Evolutionary conservation across 2,113 vertebrate genomes (phyloP).

Genomic region (Cynocephalus volans): DNA sequence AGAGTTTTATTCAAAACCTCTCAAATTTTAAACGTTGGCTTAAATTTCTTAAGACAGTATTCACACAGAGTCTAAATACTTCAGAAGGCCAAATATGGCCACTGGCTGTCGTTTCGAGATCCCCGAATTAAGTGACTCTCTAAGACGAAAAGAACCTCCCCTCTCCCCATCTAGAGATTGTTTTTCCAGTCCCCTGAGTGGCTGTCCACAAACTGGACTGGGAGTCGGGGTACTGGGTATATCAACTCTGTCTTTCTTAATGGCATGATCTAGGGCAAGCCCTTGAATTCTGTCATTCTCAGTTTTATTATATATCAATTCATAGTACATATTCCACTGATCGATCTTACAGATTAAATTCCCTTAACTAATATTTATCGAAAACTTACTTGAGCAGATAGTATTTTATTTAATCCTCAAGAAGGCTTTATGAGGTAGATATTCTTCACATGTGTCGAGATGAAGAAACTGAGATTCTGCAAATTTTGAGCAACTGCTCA

Average conservation of each 20-base stretch:
- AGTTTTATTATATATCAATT: neutral
- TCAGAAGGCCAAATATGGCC: neutral
- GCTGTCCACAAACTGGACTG: neutral
- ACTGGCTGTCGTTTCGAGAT: neutral
- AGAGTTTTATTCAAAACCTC: slow-evolving; percentile 1
- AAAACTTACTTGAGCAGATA: slow-evolving; percentile 16
- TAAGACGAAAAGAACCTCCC: neutral
- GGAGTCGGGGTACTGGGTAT: neutral
- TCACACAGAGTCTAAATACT: neutral
- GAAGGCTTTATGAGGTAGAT: neutral
- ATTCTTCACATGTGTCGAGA: slow-evolving; percentile 17
- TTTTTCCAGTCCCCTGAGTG: neutral
- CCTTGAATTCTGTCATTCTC: neutral
- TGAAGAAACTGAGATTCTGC: slow-evolving; percentile 30
- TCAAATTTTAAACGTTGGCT: slow-evolving; percentile 11
- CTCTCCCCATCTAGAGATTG: neutral
- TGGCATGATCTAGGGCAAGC: neutral
- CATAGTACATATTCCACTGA: neutral
- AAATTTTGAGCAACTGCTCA: slow-evolving; percentile 11
- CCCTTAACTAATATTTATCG: neutral
- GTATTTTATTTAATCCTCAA: slow-evolving; percentile 46
- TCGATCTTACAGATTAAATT: slow-evolving; percentile 19
- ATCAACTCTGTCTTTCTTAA: neutral
- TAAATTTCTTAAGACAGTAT: slow-evolving; percentile 46
- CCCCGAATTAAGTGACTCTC: neutral